Evolutionary conservation across 2,113 vertebrate genomes (phyloP).

Genomic region (Chiloscyllium plagiosum): DNA sequence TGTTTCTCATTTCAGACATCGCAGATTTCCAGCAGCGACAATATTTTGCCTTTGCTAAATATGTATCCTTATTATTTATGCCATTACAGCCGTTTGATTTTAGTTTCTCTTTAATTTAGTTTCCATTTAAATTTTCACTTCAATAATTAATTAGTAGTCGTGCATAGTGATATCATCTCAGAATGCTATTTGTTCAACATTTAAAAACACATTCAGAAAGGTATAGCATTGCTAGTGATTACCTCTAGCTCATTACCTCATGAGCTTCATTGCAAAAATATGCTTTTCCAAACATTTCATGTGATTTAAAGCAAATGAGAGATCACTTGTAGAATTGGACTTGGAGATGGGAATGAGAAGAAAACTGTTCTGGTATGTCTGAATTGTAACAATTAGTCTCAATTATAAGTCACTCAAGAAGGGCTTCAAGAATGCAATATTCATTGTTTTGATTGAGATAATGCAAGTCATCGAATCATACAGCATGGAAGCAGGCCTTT

Average conservation of each 20-base stretch:
- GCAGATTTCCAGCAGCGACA: background rate
- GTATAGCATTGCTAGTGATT: background rate
- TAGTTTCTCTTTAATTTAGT: background rate
- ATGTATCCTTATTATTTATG: background rate
- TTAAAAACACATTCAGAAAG: background rate
- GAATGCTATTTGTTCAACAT: background rate
- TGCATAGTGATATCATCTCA: background rate
- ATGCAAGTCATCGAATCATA: background rate
- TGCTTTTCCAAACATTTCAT: background rate
- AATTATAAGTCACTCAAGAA: background rate
- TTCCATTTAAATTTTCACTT: background rate
- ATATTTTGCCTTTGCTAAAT: background rate
- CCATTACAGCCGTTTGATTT: background rate
- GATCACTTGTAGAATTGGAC: background rate
- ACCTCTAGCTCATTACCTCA: background rate
- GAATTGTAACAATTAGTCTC: background rate
- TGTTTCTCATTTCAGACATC: no score
- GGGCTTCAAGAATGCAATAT: background rate
- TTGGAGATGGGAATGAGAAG: background rate
- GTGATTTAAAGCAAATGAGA: background rate
- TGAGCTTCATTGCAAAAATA: background rate
- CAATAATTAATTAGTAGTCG: background rate
- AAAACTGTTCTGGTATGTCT: background rate
- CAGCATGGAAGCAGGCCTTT: no score
- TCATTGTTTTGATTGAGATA: background rate